Base-by-base conservation (phyloP, 1,140 invertebrate species). In the Zaprionus vittiger region DNA sequence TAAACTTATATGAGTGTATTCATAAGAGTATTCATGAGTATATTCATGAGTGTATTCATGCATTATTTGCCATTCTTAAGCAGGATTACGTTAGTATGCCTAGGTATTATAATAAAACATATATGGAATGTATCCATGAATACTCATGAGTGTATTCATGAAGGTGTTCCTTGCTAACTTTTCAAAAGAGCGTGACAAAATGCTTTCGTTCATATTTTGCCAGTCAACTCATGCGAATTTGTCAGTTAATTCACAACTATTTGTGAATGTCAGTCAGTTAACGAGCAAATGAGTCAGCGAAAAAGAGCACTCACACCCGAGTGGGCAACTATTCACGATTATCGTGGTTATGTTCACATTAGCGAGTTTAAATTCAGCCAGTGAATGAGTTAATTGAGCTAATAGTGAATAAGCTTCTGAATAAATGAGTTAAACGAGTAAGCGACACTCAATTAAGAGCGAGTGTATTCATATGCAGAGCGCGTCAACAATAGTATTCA, bases 251-350 rank as follows among this genome's bases (percentile, higher is more conserved):
- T 64, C 47, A 64, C 20, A 31, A n/a, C 34, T 54, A 49, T 34
- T 54, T 20, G 20, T 64, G 31, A 61, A 61, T 63, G 60, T 6
- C 60, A 62, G 60, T 22, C 12, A 22, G n/a, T 44, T 17, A 44
- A 41, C 38, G 15, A 41, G 38, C 5, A 41, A 41, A 17, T n/a
- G 15, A 44, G n/a, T 44, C 41, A 44, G 41, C 15, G 6, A n/a
- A 44, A n/a, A 44, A 7, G n/a, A n/a, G 5, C n/a, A 9, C 44
- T 20, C 20, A 20, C 20, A 4, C 17, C 14, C 11, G 5, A 9
- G n/a, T 47, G n/a, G 1, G n/a, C 41, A 20, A 20, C 44, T 17
- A 49, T n/a, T 49, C 17, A 49, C 2, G 17, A 22, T 15, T 49
- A 17, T n/a, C 31, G 14, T 5, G 0, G n/a, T 41, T 5, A 5